Percentiles rank a stretch among this genome's conserved stretches.
Conservation (phyloP, 2,113 vertebrate genomes). For the Pygathrix nemaeus region DNA sequence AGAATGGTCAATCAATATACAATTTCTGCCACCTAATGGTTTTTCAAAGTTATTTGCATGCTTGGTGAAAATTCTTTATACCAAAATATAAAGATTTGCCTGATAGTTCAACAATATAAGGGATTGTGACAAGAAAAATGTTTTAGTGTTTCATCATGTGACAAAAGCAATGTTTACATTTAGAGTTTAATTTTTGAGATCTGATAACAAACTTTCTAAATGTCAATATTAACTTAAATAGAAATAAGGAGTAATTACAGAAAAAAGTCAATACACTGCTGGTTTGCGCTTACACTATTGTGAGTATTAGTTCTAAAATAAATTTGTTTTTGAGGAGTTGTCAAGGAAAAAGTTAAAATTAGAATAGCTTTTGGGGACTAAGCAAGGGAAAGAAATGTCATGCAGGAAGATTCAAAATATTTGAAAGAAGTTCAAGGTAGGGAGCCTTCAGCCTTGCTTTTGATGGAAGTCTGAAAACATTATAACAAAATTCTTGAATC, state of each 20-base stretch:
- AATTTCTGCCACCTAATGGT: conserved; percentile 29
- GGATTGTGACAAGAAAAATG: neutral
- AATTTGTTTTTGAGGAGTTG: neutral
- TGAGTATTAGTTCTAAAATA: neutral
- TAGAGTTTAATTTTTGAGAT: neutral
- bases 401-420: neutral
- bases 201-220: neutral
- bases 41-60: conserved; percentile 4
- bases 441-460: conserved; percentile 61
- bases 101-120: neutral
- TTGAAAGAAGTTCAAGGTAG: neutral
- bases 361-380: neutral
- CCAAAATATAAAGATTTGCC: neutral
- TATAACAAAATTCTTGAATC: conserved; percentile 55
- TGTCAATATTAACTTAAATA: neutral
- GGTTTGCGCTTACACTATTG: neutral
- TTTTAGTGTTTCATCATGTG: neutral
- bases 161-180: neutral
- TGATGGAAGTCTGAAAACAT: conserved; percentile 61
- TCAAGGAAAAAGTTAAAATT: neutral
- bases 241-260: neutral
- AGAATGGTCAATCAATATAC: neutral
- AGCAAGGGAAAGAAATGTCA: neutral
- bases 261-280: neutral
- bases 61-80: neutral